Evolutionary conservation across 2,888 invertebrate species (phyloP), one percentile per base, ranked within the genome.

Genomic region (Helleia helle): DNA sequence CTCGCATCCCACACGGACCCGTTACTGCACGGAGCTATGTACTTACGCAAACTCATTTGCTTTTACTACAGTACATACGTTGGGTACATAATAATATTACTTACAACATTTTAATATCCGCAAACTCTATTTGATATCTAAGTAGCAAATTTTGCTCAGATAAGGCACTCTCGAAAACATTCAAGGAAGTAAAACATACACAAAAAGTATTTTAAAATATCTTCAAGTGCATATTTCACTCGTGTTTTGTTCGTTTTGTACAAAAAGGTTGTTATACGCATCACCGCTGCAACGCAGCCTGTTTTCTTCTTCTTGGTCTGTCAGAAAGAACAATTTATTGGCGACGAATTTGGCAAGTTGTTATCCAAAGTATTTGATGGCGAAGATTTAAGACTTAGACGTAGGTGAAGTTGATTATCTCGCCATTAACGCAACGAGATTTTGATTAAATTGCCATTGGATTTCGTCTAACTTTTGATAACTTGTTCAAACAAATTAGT

Each of bases 281-380:
- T 43, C 44, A 40, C 41, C 38, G 41, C 44, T 42, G 43, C 41
- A 42, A 30, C n/a, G 43, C 13, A n/a, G 44, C 43, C 46, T 43
- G 46, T 43, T 49, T 51, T 42, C 46, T 50, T 47, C 43, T 43
- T 44, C 42, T 43, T 43, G 41, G 29, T 41, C 44, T 42, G 50
- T 52, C 52, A 45, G 46, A 44, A 30, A 47, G 46, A 50, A 38
- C 46, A 42, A 52, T 52, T 50, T 52, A 52, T 49, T 9, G 46
- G 44, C 40, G 39, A 44, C 27, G 42, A 31, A 43, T 50, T 52
- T 52, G 52, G 48, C 50, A 52, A 46, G 36, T 45, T 45, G 48
- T 45, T 43, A 45, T 44, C 29, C 46, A 40, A 47, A 42, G 43
- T 37, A 44, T 49, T 44, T 47, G 50, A 50, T 40, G 38, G 41